Conservation (phyloP, 1,140 invertebrate species). For the Pseudoatta argentina region DNA sequence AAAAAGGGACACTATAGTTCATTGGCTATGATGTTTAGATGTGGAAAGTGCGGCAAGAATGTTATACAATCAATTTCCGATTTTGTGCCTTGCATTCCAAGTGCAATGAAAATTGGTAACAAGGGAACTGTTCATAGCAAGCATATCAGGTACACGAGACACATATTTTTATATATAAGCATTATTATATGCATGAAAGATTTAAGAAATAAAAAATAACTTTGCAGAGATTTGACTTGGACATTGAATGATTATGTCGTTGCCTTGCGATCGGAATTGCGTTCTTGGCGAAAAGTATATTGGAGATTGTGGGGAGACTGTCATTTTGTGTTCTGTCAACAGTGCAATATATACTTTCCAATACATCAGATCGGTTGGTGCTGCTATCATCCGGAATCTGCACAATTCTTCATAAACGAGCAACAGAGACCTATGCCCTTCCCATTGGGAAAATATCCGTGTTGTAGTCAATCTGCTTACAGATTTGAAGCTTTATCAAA, state of each 20-base stretch:
- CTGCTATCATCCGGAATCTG: constrained; percentile 91
- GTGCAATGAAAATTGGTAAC: constrained; percentile 90
- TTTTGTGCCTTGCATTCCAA: constrained; percentile 89
- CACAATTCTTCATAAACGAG: constrained; percentile 92
- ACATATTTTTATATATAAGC: constrained; percentile 39
- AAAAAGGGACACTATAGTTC: constrained; percentile 92
- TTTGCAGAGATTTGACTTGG: constrained; percentile 91
- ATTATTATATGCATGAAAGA: constrained; percentile 49
- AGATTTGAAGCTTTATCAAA: constrained; percentile 90
- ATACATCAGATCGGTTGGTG: constrained; percentile 93
- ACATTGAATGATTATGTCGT: constrained; percentile 94
- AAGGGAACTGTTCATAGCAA: constrained; percentile 90
- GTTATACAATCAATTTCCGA: constrained; percentile 88
- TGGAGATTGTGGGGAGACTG: constrained; percentile 96
- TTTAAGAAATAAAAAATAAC: constrained; percentile 25
- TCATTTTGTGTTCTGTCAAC: constrained; percentile 92
- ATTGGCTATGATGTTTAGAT: constrained; percentile 91
- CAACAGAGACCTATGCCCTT: constrained; percentile 88
- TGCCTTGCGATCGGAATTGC: constrained; percentile 91
- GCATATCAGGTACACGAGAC: constrained; percentile 88
- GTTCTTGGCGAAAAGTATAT: constrained; percentile 96
- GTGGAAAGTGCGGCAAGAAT: constrained; percentile 88
- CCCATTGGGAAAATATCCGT: constrained; percentile 92
- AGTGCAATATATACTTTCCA: constrained; percentile 92
- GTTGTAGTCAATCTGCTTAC: constrained; percentile 94